A percentile compares a stretch with the other conserved stretches of the same genome.
phyloP scores from a whole-genome alignment of 2,888 invertebrate species.

The Tetragonula carbonaria region DNA sequence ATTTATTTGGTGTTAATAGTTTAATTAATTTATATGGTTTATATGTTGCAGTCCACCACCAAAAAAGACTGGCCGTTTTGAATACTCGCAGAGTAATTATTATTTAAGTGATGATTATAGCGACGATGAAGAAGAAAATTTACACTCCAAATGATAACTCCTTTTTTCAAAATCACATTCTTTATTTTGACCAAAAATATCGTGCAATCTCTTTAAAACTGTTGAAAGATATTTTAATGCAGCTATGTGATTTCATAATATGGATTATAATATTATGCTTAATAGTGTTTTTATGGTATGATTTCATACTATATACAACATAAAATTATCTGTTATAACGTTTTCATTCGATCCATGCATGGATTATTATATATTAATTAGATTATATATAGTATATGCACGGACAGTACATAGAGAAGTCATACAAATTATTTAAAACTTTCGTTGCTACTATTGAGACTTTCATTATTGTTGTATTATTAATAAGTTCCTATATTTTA shows the following conservation, averaged over 20 bases:
- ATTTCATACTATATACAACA: conserved; percentile 56
- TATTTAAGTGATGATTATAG: conserved; percentile 82
- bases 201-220: conserved; percentile 61
- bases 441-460: conserved; percentile 22
- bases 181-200: conserved; percentile 66
- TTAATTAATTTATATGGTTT: conserved; percentile 41
- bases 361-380: conserved; percentile 54
- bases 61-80: conserved; percentile 84
- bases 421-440: conserved; percentile 43
- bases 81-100: conserved; percentile 78
- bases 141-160: conserved; percentile 78
- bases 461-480: conserved; percentile 42
- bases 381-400: conserved; percentile 36
- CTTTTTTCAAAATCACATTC: conserved; percentile 41
- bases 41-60: conserved; percentile 83
- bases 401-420: conserved; percentile 24
- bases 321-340: conserved; percentile 54
- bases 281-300: conserved; percentile 63
- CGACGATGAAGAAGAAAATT: conserved; percentile 81
- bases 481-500: conserved; percentile 61
- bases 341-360: conserved; percentile 49
- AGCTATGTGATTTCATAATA: conserved; percentile 56
- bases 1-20: background rate
- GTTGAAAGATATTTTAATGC: conserved; percentile 67
- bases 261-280: conserved; percentile 61